phyloP scores from a whole-genome alignment of 2,797 vertebrate species.

The Paguma larvata region DNA sequence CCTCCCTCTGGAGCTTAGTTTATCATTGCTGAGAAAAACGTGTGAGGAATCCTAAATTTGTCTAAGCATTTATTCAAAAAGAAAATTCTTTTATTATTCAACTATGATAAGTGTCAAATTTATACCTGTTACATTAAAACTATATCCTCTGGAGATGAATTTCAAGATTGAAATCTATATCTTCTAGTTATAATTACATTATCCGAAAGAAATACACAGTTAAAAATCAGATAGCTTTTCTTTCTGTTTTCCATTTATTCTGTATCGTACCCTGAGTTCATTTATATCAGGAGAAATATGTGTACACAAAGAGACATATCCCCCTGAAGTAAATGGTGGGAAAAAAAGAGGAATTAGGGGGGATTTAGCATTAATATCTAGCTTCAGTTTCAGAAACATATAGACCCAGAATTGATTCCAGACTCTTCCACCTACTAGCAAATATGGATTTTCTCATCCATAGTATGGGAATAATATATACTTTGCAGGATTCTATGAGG shows the following conservation, averaged over 20 bases:
- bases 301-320: not conserved
- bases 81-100: not conserved
- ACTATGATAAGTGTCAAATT: conserved; percentile 10
- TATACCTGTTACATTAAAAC: conserved; percentile 9
- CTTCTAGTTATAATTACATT: not conserved
- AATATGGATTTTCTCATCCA: not conserved
- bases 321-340: not conserved
- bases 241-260: conserved; percentile 36
- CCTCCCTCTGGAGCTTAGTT: not conserved
- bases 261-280: not conserved
- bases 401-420: not conserved
- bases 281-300: conserved; percentile 23
- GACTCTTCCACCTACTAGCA: not conserved
- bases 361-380: not conserved
- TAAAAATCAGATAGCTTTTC: not conserved
- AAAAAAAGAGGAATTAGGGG: not conserved
- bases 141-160: not conserved
- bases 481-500: not conserved
- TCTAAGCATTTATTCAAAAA: conserved; percentile 36
- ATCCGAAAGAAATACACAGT: conserved; percentile 5
- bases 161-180: conserved; percentile 9
- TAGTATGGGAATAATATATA: not conserved
- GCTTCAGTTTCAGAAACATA: not conserved
- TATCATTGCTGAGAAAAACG: not conserved
- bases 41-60: not conserved